Evolutionary conservation across 2,797 vertebrate species (phyloP), one percentile per base, ranked within the genome.

Genomic region (Austrolebias charrua): DNA sequence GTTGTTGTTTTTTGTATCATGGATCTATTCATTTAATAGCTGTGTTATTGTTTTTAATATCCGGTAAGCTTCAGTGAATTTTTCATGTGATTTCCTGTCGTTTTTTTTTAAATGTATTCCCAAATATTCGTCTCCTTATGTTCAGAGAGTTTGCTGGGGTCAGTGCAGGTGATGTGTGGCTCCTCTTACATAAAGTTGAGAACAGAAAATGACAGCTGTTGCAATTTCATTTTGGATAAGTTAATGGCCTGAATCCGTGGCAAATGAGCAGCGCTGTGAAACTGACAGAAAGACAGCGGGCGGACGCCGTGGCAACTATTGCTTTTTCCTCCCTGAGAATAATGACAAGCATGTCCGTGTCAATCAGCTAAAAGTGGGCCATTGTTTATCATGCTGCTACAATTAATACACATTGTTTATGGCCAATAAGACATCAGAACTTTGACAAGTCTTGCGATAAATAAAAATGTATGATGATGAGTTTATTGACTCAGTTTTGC

Each of bases 211-310:
- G 66, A 65, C 55, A 71, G 61, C 51, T 79, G 61, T 56, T 71
- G 59, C 71, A 76, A 78, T 69, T 63, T 58, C 65, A 77, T 77
- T 76, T 63, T 19, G 38, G 28, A 35, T 72, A 53, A 66, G 48
- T 71, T 72, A 80, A 76, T 70, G 68, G 65, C 55, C 68, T 65
- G 64, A 79, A 78, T 71, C 66, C 64, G 55, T 47, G 20, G 50
- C 24, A 69, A 63, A 73, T 57, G 68, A 55, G 69, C 31, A 8
- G 28, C 44, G 49, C 46, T 70, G 62, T 38, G 57, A 72, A 73
- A 60, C 47, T 31, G 58, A 66, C 60, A 49, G 51, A 51, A 65
- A 59, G 33, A 16, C 18, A 47, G 35, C 43, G 48, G 54, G 47
- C 11, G 42, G 16, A 44, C 15, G 53, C 52, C 63, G 65, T 73